These are phyloP conservation scores for Romanogobio albipinnatus DNA, from an alignment of 2,113 vertebrate species.

Conservation along the genomic window DNA sequence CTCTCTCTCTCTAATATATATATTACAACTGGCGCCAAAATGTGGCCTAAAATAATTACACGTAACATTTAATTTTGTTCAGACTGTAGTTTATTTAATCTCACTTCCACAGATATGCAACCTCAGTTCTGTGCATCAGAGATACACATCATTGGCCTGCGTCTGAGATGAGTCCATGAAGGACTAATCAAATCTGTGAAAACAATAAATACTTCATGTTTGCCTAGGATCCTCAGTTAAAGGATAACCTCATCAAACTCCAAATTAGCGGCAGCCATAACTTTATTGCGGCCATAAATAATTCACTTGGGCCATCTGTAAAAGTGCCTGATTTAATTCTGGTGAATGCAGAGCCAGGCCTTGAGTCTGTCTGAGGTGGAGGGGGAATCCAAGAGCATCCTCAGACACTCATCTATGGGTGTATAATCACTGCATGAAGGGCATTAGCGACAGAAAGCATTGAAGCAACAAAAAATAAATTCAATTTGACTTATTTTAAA, in stretches of 20 bases:
- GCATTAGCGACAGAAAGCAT: neutral
- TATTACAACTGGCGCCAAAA: neutral
- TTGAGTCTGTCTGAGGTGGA: slow-evolving; percentile 2
- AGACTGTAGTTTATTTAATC: neutral
- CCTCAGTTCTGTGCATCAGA: neutral
- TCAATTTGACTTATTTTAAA: neutral
- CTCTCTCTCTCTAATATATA: neutral
- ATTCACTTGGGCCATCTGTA: slow-evolving; percentile 31
- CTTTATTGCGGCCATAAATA: slow-evolving; percentile 28
- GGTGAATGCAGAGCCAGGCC: neutral
- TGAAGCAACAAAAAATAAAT: neutral
- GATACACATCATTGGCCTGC: neutral
- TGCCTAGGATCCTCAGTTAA: slow-evolving; percentile 22
- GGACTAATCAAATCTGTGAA: slow-evolving; percentile 27
- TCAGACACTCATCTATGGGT: neutral
- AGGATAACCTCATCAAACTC: slow-evolving; percentile 19
- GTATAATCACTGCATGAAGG: neutral
- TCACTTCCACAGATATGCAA: neutral
- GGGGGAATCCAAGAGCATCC: neutral
- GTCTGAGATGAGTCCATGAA: slow-evolving; percentile 7
- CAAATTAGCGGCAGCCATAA: slow-evolving; percentile 28
- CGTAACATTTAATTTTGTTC: neutral
- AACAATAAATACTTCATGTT: slow-evolving; percentile 40
- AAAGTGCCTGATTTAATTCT: slow-evolving; percentile 23
- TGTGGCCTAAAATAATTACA: neutral